Evolutionary conservation across 2,113 vertebrate genomes (phyloP).

Genomic region (Promerops cafer): DNA sequence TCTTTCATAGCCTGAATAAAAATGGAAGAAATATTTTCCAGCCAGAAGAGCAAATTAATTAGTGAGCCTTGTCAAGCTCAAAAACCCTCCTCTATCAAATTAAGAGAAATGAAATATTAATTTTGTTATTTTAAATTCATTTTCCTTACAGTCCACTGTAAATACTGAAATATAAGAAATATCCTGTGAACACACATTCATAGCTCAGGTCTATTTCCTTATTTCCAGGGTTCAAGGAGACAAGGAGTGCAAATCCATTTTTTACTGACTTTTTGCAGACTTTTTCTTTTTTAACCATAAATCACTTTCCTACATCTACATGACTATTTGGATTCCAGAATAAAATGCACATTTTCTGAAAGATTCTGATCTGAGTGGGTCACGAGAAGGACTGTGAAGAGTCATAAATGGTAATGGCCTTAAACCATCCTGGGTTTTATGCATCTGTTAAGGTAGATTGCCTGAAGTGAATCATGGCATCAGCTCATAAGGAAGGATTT

Average conservation of each 20-base stretch:
- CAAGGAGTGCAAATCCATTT: background rate
- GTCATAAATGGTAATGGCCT: background rate
- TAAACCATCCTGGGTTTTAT: background rate
- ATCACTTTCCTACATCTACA: background rate
- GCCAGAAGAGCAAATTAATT: conserved; percentile 11
- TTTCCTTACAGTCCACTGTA: background rate
- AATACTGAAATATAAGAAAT: background rate
- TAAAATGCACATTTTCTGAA: background rate
- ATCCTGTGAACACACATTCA: background rate
- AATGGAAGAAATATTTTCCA: background rate
- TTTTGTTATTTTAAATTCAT: background rate
- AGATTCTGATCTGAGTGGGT: background rate
- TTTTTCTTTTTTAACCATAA: background rate
- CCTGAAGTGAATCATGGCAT: background rate
- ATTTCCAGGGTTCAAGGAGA: background rate
- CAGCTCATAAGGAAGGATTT: background rate
- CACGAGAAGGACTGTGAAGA: background rate
- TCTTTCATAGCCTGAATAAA: background rate
- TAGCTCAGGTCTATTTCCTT: background rate
- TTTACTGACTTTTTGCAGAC: background rate
- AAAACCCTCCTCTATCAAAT: background rate
- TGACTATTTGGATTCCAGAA: background rate
- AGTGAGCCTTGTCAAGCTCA: background rate
- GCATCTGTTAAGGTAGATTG: background rate
- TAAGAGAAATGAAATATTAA: background rate